A percentile compares a stretch with the other conserved stretches of the same genome.
These are phyloP conservation scores for Hydractinia echinata DNA, from an alignment of 30 jellyfish, hydroid and myxozoan species.

Conservation along the genomic window DNA sequence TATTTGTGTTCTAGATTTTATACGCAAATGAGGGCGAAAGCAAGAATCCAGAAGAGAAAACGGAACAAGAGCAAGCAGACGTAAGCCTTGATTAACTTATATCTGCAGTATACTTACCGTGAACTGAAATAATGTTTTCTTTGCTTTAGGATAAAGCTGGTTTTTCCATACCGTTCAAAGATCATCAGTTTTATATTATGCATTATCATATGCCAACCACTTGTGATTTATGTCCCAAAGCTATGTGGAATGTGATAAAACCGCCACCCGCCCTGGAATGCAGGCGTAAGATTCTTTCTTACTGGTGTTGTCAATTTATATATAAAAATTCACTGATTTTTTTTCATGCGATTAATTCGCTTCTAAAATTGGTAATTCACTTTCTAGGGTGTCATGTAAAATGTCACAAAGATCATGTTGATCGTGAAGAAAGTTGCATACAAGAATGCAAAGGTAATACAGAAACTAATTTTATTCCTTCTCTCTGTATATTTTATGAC, in stretches of 20 bases:
- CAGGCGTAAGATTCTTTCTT: conserved; percentile 49
- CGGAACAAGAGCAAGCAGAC: conserved; percentile 68
- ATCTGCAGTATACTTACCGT: background rate
- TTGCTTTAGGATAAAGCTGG: conserved; percentile 68
- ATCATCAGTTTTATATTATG: conserved; percentile 79
- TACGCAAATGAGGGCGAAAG: conserved; percentile 94
- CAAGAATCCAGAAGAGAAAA: conserved; percentile 72
- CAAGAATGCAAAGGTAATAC: conserved; percentile 68
- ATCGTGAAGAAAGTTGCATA: conserved; percentile 71
- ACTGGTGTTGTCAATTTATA: background rate
- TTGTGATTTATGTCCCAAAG: conserved; percentile 85
- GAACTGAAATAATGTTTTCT: background rate
- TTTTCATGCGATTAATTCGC: background rate
- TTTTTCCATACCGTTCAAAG: conserved; percentile 52
- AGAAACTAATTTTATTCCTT: no score
- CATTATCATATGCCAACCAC: conserved; percentile 94
- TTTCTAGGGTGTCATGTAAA: conserved; percentile 80
- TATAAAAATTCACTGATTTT: background rate
- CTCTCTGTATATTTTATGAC: no score
- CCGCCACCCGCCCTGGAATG: conserved; percentile 97
- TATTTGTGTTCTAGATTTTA: conserved; percentile 44
- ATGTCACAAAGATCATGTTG: conserved; percentile 90
- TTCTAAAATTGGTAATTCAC: background rate
- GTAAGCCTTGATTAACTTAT: background rate
- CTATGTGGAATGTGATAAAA: conserved; percentile 73